Evolutionary conservation across 92 coral and sea anemone species (phyloP), one percentile per base, ranked within the genome.

Genomic region (Porites evermanni): DNA sequence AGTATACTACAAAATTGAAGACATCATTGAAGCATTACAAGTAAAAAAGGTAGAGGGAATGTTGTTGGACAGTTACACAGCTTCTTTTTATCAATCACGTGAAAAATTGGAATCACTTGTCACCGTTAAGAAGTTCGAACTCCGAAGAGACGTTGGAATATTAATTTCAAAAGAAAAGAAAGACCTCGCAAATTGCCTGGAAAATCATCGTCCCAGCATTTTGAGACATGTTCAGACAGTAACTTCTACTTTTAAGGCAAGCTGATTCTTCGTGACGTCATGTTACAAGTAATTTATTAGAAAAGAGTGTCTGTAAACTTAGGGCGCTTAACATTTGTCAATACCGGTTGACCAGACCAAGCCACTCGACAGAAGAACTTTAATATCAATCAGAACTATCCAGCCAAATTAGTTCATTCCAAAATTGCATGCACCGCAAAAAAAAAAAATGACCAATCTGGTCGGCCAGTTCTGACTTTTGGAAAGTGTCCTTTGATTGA

Each of bases 91-190:
- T 53, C 84, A 80, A 26, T 2, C 44, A 32, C 53, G 23, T 51
- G 61, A 17, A 13, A 24, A 80, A 67, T 10, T 80, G 14, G 53
- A 68, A 69, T 51, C 84, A 7, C 84, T 80, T 12, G 0, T 67
- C 67, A 52, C 74, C 66, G 74, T 80, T 3, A 80, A 80, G 26
- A 80, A 53, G 24, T 52, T 80, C 1, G 84, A 80, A 16, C 12
- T 80, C 16, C 65, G 29, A 21, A 52, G 84, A 1, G 66, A 80
- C 6, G n/a, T 69, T 26, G 84, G 84, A n/a, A 23, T 80, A 3
- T 52, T 67, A 29, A 51, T 80, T 56, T 23, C 75, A 8, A 1
- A 24, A 13, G 44, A 68, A 7, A 23, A 26, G 18, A 16, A 54
- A 17, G 1, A 16, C 7, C 53, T 80, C 10, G 76, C 67, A 14